Base-by-base conservation (phyloP, 2,113 vertebrate species). In the Dasypus novemcinctus region DNA sequence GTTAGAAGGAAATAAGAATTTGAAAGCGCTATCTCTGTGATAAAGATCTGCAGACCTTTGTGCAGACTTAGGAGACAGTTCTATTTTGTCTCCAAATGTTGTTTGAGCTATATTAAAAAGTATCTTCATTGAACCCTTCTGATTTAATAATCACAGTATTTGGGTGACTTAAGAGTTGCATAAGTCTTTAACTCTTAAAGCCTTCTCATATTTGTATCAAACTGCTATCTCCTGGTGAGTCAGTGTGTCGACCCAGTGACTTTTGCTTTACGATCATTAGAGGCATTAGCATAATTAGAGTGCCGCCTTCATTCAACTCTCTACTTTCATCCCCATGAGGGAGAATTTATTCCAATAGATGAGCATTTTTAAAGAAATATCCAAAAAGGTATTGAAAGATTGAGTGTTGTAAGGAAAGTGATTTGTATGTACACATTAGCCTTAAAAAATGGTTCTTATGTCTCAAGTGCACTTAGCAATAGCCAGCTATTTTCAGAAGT, bases 11-110 rank as follows among this genome's bases (percentile, higher is more conserved):
- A 79, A 54, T 75, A 41, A 49, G 41, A 76, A 88, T 78, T 71
- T 82, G 13, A 83, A 41, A 95, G 38, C 82, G 20, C 33, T 41
- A 20, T 18, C 59, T 66, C 31, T 72, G 18, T 33, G n/a, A 36
- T 78, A 68, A 90, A 92, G 64, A 54, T 64, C 41, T 61, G 18
- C 9, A 88, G 52, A 46, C 20, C 8, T 4, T 38, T 43, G 10
- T 79, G 25, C 57, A 89, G 38, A 63, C 49, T 43, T 71, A 80
- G 43, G 74, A 41, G 64, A 85, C 61, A 46, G 25, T 78, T 84
- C 38, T 87, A 23, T 71, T 94, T 87, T 96, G 78, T 94, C 66
- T 85, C 49, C 66, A 64, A 64, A 75, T 83, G 33, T 93, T 21
- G 4, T 78, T 79, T 84, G 36, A 84, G 4, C n/a, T 54, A 2